A percentile compares a stretch with the other conserved stretches of the same genome.
phyloP scores from a whole-genome alignment of 35 echinoderm and acorn worm genomes.

The Strongylocentrotus purpuratus region DNA sequence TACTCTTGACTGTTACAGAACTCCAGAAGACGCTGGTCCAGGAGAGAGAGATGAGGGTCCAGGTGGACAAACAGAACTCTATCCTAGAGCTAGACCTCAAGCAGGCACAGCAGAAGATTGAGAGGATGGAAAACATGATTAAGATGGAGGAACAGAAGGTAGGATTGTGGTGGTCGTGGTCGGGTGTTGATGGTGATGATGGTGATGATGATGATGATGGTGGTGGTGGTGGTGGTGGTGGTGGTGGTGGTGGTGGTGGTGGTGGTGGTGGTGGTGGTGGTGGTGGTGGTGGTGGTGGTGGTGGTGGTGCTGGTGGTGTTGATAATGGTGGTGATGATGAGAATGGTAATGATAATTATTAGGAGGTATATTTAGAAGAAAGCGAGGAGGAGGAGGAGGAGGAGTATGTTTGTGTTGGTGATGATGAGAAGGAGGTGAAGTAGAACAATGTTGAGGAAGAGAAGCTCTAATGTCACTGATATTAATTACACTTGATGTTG shows the following conservation, averaged over 20 bases:
- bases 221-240: neutral
- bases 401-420: neutral
- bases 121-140: slow-evolving; percentile 67
- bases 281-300: neutral
- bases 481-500: neutral
- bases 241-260: neutral
- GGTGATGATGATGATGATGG: neutral
- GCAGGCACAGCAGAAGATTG: slow-evolving; percentile 71
- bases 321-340: neutral
- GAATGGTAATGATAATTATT: neutral
- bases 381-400: neutral
- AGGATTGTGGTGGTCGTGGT: neutral
- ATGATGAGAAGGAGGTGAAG: neutral
- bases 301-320: neutral
- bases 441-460: neutral
- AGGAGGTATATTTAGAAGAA: neutral
- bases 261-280: neutral
- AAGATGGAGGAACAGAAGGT: slow-evolving; percentile 71
- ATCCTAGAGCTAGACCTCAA: slow-evolving; percentile 88
- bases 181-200: neutral
- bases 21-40: slow-evolving; percentile 64
- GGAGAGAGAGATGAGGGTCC: slow-evolving; percentile 57
- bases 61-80: slow-evolving; percentile 75
- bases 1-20: slow-evolving; percentile 47
- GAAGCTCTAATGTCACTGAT: neutral